Conservation (phyloP, 1,140 invertebrate species). For the Berghia stephanieae region DNA sequence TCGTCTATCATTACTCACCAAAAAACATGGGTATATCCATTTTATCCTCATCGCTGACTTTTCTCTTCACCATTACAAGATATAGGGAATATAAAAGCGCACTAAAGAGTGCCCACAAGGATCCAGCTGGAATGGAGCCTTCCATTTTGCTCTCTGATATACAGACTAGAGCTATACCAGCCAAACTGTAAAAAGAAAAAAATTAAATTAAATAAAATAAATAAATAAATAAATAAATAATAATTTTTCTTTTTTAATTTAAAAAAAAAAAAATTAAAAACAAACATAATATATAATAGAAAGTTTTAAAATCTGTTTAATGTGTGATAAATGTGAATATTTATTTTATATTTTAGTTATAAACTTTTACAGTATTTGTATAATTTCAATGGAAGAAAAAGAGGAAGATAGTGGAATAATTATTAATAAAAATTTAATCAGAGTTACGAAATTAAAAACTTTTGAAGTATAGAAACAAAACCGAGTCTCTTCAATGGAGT, state of each 20-base stretch:
- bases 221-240: neutral
- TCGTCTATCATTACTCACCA: conserved; percentile 71
- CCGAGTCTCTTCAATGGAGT: no score
- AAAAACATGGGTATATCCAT: conserved; percentile 91
- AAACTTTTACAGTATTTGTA: no score
- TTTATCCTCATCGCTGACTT: conserved; percentile 86
- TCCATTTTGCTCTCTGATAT: conserved; percentile 73
- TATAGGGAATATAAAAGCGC: conserved; percentile 86
- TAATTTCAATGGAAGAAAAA: no score
- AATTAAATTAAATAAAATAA: neutral
- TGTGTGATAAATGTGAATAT: no score
- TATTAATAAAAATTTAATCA: no score
- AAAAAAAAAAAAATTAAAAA: no score
- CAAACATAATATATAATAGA: neutral
- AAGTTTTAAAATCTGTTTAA: neutral
- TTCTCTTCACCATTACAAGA: conserved; percentile 81
- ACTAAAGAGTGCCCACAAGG: conserved; percentile 80
- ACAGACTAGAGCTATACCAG: conserved; percentile 79
- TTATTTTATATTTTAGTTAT: no score
- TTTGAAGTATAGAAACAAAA: no score
- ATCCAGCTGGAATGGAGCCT: conserved; percentile 74
- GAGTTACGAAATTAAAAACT: no score
- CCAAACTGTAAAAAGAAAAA: conserved; percentile 71
- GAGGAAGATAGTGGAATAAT: no score
- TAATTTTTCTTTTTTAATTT: no score